A percentile compares a stretch with the other conserved stretches of the same genome.
Conservation (phyloP, 2,113 vertebrate genomes). For the Nettapus auritus region DNA sequence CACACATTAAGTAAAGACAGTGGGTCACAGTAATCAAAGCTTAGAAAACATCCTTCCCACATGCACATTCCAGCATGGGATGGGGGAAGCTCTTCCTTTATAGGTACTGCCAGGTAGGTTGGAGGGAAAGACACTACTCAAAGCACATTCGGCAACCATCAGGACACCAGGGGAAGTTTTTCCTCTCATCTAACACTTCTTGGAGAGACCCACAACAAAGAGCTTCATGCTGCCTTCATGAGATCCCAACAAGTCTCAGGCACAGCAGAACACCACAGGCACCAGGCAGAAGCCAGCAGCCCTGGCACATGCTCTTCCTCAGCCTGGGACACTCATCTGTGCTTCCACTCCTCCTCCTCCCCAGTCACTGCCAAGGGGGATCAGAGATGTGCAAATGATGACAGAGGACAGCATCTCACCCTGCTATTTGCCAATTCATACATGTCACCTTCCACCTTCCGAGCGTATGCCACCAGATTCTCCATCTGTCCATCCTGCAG, state of each 20-base stretch:
- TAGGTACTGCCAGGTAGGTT: neutral
- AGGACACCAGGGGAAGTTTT: neutral
- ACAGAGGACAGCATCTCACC: slow-evolving; percentile 72
- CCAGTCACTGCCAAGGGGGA: accelerated
- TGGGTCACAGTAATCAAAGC: neutral
- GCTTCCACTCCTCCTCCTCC: neutral
- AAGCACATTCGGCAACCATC: neutral
- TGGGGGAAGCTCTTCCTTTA: neutral
- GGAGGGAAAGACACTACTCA: neutral
- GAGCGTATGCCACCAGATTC: slow-evolving; percentile 95
- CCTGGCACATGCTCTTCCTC: neutral
- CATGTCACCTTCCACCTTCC: slow-evolving; percentile 98
- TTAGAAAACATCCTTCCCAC: neutral
- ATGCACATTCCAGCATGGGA: neutral
- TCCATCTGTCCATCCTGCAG: slow-evolving; percentile 96
- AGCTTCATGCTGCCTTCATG: neutral
- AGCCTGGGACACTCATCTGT: neutral
- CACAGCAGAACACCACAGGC: neutral
- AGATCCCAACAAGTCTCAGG: neutral
- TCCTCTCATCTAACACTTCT: neutral
- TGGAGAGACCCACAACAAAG: neutral
- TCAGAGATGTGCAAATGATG: neutral
- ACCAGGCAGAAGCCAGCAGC: neutral
- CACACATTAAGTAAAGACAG: neutral
- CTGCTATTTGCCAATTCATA: slow-evolving; percentile 96